Percentiles rank a stretch among this genome's conserved stretches.
phyloP scores from a whole-genome alignment of 2,113 vertebrate species.

The Stigmatopora argus region DNA sequence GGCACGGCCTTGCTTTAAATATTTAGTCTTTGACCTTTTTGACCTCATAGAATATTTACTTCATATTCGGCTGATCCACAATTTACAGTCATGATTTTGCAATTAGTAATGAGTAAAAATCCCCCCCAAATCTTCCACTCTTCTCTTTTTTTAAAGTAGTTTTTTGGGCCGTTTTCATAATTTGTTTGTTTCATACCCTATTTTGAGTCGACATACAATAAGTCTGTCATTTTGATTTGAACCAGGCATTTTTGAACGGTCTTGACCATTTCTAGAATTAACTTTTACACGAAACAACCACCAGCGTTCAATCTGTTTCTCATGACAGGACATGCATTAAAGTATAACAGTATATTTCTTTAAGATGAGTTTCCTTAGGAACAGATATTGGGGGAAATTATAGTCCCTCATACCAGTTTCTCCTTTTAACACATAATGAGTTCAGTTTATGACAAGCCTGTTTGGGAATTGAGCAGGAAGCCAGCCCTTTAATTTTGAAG shows the following conservation, averaged over 20 bases:
- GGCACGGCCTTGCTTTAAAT: slow-evolving; percentile 51
- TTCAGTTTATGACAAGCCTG: background rate
- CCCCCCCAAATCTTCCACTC: no score
- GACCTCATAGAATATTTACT: background rate
- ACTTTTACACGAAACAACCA: background rate
- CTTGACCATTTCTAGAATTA: background rate
- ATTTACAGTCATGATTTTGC: background rate
- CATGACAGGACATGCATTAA: no score
- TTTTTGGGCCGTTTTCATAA: background rate
- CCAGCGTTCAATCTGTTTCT: no score
- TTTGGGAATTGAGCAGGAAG: background rate
- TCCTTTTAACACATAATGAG: background rate
- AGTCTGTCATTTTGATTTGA: background rate
- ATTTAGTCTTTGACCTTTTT: slow-evolving; percentile 44
- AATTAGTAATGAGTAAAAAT: background rate
- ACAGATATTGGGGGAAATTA: no score
- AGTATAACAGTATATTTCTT: no score
- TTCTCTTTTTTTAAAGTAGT: no score
- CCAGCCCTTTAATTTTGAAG: background rate
- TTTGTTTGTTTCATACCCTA: background rate
- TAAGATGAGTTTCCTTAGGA: no score
- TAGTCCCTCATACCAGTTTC: no score
- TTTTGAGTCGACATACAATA: background rate
- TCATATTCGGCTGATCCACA: background rate
- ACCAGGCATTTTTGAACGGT: background rate